These are phyloP conservation scores for Arctocebus calabarensis DNA, from an alignment of 2,797 vertebrate genomes.

Conservation along the genomic window DNA sequence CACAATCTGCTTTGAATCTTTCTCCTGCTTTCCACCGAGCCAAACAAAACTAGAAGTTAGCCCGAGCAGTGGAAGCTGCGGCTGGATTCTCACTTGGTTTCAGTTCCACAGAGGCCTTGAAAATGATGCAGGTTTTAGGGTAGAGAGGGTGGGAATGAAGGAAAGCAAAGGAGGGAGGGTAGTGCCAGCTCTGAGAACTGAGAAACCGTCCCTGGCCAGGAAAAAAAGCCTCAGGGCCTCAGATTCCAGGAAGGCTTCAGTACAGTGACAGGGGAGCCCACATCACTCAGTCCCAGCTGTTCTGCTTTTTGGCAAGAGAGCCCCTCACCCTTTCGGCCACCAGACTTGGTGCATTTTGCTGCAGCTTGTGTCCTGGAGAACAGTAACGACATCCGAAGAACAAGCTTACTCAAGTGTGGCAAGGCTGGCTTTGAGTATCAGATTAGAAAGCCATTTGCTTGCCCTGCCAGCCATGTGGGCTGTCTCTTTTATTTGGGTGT, in stretches of 20 bases:
- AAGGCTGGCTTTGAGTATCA: slow-evolving; percentile 60
- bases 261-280: neutral
- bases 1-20: slow-evolving; percentile 54
- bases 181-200: neutral
- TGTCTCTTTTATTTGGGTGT: neutral
- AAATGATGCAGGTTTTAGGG: neutral
- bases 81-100: neutral
- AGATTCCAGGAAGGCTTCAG: neutral
- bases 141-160: neutral
- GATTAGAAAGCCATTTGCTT: slow-evolving; percentile 76
- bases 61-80: neutral
- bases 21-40: neutral
- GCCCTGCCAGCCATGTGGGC: slow-evolving; percentile 5
- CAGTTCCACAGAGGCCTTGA: neutral
- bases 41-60: neutral
- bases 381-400: slow-evolving; percentile 46
- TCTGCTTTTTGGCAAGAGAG: neutral
- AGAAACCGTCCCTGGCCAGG: neutral
- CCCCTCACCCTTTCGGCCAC: neutral
- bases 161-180: neutral
- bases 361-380: slow-evolving; percentile 34
- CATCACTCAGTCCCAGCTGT: neutral
- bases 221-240: neutral
- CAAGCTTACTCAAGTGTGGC: slow-evolving; percentile 62
- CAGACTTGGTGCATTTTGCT: slow-evolving; percentile 40